Evolutionary conservation across 1,140 invertebrate species (phyloP).

Genomic region (Brachionus asplanchnoidis): DNA sequence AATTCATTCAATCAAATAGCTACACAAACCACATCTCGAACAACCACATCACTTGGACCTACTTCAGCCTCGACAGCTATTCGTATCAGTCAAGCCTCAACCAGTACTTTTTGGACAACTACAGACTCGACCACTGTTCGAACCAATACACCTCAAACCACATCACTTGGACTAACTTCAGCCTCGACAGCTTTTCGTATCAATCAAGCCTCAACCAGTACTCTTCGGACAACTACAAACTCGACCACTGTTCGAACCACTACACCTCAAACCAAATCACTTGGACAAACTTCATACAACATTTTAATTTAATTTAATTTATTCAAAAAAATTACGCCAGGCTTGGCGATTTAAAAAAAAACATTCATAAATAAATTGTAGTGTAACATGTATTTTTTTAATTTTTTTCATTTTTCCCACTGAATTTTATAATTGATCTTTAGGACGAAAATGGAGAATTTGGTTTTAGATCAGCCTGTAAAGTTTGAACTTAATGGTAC

Average conservation of each 20-base stretch:
- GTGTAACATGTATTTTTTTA: not conserved
- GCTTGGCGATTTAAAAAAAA: not conserved
- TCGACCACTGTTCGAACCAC: no score
- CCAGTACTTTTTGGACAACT: conserved; percentile 2
- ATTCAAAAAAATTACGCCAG: not conserved
- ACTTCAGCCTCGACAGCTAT: not conserved
- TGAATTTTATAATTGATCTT: not conserved
- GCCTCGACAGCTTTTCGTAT: no score
- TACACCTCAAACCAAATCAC: no score
- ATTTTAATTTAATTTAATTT: conserved; percentile 2
- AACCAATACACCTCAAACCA: not conserved
- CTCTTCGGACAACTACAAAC: no score
- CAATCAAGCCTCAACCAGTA: no score
- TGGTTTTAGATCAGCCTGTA: conserved; percentile 19
- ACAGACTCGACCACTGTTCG: conserved; percentile 2
- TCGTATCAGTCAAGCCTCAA: conserved; percentile 16
- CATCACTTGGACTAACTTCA: no score
- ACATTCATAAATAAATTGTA: conserved; percentile 10
- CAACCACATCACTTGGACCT: not conserved
- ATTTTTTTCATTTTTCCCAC: not conserved
- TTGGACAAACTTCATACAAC: not conserved
- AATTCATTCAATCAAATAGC: not conserved
- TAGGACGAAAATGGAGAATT: conserved; percentile 9
- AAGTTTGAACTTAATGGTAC: conserved; percentile 27
- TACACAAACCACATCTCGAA: not conserved